phyloP scores from a whole-genome alignment of 1,140 invertebrate genomes.

The Bombus confusus region DNA sequence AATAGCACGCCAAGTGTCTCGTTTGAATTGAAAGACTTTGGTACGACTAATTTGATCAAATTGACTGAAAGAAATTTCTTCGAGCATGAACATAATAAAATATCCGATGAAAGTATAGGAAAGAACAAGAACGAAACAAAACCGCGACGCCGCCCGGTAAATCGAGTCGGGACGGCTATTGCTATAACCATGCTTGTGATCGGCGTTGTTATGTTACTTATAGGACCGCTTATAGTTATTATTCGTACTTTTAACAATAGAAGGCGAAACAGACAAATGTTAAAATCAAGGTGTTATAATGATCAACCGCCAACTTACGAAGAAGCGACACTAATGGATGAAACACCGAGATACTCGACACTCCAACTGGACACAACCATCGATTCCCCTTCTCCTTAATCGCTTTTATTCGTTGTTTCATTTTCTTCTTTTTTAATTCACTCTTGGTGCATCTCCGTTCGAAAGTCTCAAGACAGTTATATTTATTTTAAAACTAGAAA shows the following conservation, averaged over 20 bases:
- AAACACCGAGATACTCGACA: constrained; percentile 73
- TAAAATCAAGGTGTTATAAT: constrained; percentile 45
- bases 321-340: constrained; percentile 68
- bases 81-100: background rate
- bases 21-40: background rate
- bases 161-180: constrained; percentile 60
- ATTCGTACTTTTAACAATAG: constrained; percentile 66
- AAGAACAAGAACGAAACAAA: constrained; percentile 41
- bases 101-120: background rate
- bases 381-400: constrained; percentile 6
- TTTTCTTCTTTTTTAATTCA: background rate
- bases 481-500: too few species aligned
- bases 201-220: constrained; percentile 69
- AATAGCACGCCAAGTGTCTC: background rate
- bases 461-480: too few species aligned
- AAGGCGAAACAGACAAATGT: constrained; percentile 63
- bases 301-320: constrained; percentile 73
- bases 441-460: background rate
- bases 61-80: background rate
- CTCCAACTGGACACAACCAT: constrained; percentile 53
- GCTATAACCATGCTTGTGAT: constrained; percentile 71
- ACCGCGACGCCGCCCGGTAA: constrained; percentile 51
- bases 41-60: background rate
- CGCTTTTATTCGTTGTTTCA: background rate
- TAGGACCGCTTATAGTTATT: constrained; percentile 69